Evolutionary conservation across 2,888 invertebrate species (phyloP).

Genomic region (Ophraella communa): DNA sequence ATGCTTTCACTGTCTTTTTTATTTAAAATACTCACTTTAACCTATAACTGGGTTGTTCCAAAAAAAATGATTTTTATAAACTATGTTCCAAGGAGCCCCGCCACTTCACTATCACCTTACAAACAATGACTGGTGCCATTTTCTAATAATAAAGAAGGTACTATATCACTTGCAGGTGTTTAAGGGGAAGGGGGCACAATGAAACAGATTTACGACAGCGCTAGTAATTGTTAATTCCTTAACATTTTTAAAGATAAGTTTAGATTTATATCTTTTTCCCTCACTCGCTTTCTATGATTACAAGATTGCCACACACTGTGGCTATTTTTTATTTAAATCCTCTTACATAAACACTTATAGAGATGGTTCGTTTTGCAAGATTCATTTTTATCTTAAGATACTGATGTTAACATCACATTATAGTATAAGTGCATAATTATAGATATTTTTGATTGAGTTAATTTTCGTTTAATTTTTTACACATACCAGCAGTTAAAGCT

Average conservation of each 20-base stretch:
- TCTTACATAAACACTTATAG: neutral
- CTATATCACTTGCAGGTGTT: neutral
- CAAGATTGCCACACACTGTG: neutral
- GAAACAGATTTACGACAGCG: neutral
- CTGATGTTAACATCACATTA: neutral
- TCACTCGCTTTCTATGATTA: neutral
- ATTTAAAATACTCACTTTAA: too few relatives aligned
- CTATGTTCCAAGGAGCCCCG: neutral
- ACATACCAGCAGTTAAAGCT: too few relatives aligned
- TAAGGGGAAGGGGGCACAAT: neutral
- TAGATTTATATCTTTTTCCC: neutral
- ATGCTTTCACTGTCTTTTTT: too few relatives aligned
- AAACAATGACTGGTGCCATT: constrained; percentile 17
- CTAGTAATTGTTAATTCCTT: neutral
- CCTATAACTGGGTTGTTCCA: too few relatives aligned
- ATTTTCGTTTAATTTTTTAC: too few relatives aligned
- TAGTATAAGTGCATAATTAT: neutral
- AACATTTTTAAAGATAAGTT: neutral
- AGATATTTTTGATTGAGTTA: too few relatives aligned
- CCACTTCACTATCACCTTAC: constrained; percentile 3
- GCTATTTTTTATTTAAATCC: neutral
- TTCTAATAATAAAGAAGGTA: constrained; percentile 5
- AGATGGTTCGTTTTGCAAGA: neutral
- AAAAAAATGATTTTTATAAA: too few relatives aligned
- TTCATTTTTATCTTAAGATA: neutral